Conservation (phyloP, 2,888 invertebrate genomes). For the Drosophila fulvimacula region DNA sequence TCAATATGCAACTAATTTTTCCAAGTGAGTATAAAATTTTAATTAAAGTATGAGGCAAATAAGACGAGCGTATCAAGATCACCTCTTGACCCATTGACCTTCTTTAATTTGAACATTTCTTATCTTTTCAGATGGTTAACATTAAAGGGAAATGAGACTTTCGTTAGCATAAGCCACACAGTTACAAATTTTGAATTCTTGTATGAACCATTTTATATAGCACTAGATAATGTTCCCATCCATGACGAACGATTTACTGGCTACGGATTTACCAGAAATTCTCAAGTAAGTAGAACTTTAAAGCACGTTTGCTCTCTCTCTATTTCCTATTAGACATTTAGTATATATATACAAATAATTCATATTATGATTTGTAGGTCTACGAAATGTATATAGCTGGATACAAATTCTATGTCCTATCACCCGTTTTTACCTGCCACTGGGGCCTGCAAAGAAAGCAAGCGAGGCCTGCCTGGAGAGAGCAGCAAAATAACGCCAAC, state of each 20-base stretch:
- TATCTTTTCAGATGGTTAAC: conserved; percentile 69
- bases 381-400: conserved; percentile 96
- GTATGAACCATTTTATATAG: conserved; percentile 96
- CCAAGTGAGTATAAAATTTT: conserved; percentile 86
- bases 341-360: no score
- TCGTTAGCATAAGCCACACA: conserved; percentile 92
- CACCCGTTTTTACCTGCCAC: conserved; percentile 95
- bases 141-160: conserved; percentile 81
- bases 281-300: conserved; percentile 88
- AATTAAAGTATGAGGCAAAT: background rate
- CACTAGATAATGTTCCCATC: conserved; percentile 91
- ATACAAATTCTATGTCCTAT: conserved; percentile 94
- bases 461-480: conserved; percentile 93
- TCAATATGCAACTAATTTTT: conserved; percentile 96
- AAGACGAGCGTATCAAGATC: background rate
- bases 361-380: conserved; percentile 87
- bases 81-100: no score
- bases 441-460: conserved; percentile 94
- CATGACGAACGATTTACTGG: conserved; percentile 96
- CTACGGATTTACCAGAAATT: conserved; percentile 96
- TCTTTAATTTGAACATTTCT: background rate
- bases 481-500: conserved; percentile 93
- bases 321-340: no score
- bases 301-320: no score
- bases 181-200: conserved; percentile 93